phyloP scores from a whole-genome alignment of 1,140 invertebrate genomes.

The Pissodes strobi region DNA sequence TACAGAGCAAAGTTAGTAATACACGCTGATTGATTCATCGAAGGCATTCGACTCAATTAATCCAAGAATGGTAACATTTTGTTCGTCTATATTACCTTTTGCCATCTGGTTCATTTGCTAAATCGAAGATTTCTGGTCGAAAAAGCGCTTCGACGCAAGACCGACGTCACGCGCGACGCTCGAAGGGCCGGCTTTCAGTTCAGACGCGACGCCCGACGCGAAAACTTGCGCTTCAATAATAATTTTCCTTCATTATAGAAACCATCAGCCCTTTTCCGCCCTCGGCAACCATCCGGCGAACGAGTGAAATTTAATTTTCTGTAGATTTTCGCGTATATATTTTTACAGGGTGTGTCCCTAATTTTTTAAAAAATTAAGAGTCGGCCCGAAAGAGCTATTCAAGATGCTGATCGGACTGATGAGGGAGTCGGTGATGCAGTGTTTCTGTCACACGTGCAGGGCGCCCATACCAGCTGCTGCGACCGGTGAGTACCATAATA shows the following conservation, averaged over 20 bases:
- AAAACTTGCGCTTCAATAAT: background rate
- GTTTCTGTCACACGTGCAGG: conserved; percentile 87
- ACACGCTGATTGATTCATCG: no score
- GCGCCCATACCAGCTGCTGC: conserved; percentile 75
- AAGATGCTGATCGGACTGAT: conserved; percentile 83
- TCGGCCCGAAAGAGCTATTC: conserved; percentile 38
- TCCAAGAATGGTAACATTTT: no score
- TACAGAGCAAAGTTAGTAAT: no score
- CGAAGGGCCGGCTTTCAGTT: conserved; percentile 23
- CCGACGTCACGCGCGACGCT: conserved; percentile 3
- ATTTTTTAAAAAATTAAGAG: background rate
- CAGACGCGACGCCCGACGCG: conserved; percentile 4
- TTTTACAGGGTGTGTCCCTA: background rate
- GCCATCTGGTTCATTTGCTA: background rate
- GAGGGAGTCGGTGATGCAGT: conserved; percentile 84
- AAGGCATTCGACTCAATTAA: no score
- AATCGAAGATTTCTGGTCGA: background rate
- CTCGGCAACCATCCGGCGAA: background rate
- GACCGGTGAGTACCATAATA: no score
- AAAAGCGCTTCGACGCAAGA: conserved; percentile 1
- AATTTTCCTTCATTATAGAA: background rate
- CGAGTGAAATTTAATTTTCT: background rate
- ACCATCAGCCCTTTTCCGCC: background rate
- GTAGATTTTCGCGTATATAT: background rate
- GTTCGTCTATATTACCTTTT: no score